Base-by-base conservation (phyloP, 2,888 invertebrate species). In the Tineola bisselliella region DNA sequence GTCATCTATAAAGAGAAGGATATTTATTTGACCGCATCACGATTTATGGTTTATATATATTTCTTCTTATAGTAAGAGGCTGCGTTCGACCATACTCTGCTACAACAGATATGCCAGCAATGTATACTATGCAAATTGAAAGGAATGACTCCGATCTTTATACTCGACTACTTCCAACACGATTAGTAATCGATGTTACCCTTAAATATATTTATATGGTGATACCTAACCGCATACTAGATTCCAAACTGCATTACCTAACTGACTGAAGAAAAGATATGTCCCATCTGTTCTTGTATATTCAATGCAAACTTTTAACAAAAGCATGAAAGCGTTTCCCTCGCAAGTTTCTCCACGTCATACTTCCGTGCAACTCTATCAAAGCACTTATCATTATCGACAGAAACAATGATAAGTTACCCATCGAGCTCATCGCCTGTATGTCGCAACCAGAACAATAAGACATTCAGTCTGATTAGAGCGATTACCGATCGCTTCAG, bases 371-470 rank as follows among this genome's bases (percentile, higher is more conserved):
- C 43, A 61, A 58, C 44, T 15, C 25, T 61, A 58, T 58, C 57
- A 30, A 57, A 44, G 25, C 58, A 44, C 54, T 44, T 56, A 62
- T 61, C 56, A 57, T 5, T 52, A 63, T 60, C 52, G 60, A 60
- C 59, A 60, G 48, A 19, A 56, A 60, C 61, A 44, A 62, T 62
- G 8, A 64, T 61, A 65, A 62, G 62, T 65, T 64, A 64, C 62
- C 64, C 64, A 67, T 68, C 68, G 66, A 63, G 66, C 63, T 64
- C 65, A 65, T 64, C 65, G 65, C 65, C 66, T 65, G 67, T 65
- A 66, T 72, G 71, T 70, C 65, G 70, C 68, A 77, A 77, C 71
- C 25, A 44, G 60, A 60, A 60, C 60, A 60, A 60, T 60, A 25
- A 59, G 59, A 44, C 18, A 59, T 60, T 48, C 60, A 66, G 59